Conservation (phyloP, 2,888 invertebrate species). For the Drosophila subsilvestris region DNA sequence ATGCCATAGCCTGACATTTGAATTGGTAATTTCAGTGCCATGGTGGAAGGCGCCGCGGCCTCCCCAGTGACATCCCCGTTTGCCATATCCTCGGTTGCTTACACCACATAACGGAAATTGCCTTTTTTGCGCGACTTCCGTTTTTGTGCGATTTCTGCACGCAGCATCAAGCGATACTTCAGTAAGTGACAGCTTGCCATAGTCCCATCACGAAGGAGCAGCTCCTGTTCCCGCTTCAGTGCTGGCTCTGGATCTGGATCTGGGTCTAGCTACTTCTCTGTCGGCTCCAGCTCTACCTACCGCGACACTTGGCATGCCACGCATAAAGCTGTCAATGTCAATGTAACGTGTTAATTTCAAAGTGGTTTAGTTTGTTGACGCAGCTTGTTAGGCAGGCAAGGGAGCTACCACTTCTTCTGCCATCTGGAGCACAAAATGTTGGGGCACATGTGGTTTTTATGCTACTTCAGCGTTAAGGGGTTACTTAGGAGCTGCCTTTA, state of each 20-base stretch:
- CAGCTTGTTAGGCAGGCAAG: constrained; percentile 62
- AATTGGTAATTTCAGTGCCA: constrained; percentile 72
- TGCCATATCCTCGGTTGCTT: constrained; percentile 12
- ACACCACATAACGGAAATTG: constrained; percentile 68
- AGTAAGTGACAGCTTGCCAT: constrained; percentile 68
- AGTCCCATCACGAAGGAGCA: constrained; percentile 24
- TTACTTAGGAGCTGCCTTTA: constrained; percentile 17
- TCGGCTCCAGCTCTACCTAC: constrained; percentile 22
- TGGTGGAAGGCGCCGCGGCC: constrained; percentile 36
- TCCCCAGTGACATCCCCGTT: neutral
- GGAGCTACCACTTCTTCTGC: constrained; percentile 21
- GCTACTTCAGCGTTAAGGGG: constrained; percentile 34
- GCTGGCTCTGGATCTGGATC: too few relatives aligned
- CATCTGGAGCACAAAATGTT: constrained; percentile 60
- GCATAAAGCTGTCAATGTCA: constrained; percentile 81
- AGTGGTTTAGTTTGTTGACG: constrained; percentile 79
- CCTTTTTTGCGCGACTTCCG: constrained; percentile 75
- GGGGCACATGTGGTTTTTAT: constrained; percentile 72
- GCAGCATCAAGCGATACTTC: constrained; percentile 39
- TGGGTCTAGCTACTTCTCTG: constrained; percentile 9
- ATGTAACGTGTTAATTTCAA: constrained; percentile 80
- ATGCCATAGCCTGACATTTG: constrained; percentile 70
- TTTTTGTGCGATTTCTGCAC: constrained; percentile 15
- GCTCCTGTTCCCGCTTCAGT: constrained; percentile 7
- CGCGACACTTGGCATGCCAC: constrained; percentile 76